Evolutionary conservation across 2,797 vertebrate genomes (phyloP).

Genomic region (Enteromius viviparus): DNA sequence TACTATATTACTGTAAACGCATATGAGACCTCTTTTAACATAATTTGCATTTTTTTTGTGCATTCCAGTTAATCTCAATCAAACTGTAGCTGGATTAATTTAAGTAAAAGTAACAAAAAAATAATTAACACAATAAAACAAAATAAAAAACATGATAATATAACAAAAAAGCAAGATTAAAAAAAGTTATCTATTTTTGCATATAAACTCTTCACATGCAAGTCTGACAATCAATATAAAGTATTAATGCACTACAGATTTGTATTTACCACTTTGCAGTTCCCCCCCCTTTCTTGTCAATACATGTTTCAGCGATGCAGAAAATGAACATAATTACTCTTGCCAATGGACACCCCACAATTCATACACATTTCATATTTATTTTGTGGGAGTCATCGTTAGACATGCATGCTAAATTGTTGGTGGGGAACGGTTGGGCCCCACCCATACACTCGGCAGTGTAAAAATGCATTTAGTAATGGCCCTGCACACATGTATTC

Average conservation of each 20-base stretch:
- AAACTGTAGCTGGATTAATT: too few species aligned
- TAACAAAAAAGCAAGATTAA: too few species aligned
- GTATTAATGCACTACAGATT: not conserved
- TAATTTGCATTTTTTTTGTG: too few species aligned
- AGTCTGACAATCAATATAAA: not conserved
- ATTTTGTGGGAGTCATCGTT: not conserved
- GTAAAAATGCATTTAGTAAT: constrained; percentile 7
- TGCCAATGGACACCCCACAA: not conserved
- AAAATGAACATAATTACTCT: not conserved
- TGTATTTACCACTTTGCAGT: not conserved
- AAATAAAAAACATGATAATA: too few species aligned
- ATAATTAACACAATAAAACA: too few species aligned
- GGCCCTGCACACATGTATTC: constrained; percentile 13
- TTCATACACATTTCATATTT: constrained; percentile 1
- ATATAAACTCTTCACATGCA: not conserved
- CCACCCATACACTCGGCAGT: not conserved
- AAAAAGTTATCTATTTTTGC: too few species aligned
- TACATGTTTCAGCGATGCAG: not conserved
- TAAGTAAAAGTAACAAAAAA: too few species aligned
- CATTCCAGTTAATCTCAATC: too few species aligned
- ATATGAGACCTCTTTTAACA: too few species aligned
- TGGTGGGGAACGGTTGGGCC: constrained; percentile 1
- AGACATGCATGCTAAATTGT: not conserved
- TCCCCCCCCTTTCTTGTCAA: not conserved
- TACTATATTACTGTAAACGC: too few species aligned